A percentile compares a stretch with the other conserved stretches of the same genome.
These are phyloP conservation scores for Podarcis siculus DNA, from an alignment of 2,797 vertebrate species.

Conservation along the genomic window DNA sequence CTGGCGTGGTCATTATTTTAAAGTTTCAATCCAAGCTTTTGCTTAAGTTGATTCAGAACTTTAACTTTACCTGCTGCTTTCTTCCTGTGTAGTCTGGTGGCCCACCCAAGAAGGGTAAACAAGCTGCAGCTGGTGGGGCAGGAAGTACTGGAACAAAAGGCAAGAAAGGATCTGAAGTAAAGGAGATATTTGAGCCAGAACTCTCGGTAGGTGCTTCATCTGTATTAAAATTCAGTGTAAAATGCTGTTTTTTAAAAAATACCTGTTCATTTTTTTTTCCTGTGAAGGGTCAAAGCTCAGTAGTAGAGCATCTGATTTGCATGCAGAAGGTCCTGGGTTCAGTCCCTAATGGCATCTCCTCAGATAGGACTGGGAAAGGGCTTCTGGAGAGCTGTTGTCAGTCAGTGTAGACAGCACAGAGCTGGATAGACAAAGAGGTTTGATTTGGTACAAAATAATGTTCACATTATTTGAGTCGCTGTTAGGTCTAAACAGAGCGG, in stretches of 20 bases:
- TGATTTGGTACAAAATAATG: no score
- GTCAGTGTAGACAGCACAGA: no score
- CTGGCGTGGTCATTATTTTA: neutral
- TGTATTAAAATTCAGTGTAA: accelerated
- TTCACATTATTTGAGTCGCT: neutral
- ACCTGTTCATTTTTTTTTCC: neutral
- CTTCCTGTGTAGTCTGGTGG: slow-evolving; percentile 79
- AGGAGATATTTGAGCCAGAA: slow-evolving; percentile 89
- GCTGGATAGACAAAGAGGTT: no score
- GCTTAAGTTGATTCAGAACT: neutral
- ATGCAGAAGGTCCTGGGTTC: no score
- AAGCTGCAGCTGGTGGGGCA: slow-evolving; percentile 62
- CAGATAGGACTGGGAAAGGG: no score
- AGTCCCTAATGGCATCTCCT: no score
- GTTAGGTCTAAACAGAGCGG: neutral
- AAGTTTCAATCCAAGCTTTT: neutral
- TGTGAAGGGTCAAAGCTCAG: no score
- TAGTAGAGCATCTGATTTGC: no score
- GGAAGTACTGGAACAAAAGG: slow-evolving; percentile 81
- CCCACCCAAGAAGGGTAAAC: slow-evolving; percentile 89
- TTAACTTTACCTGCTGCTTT: neutral
- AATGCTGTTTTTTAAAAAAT: neutral
- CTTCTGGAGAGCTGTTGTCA: no score
- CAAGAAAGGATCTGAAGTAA: slow-evolving; percentile 87
- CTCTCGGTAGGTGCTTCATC: slow-evolving; percentile 85